phyloP scores from a whole-genome alignment of 2,113 vertebrate genomes.

The Plecturocebus donacophilus region DNA sequence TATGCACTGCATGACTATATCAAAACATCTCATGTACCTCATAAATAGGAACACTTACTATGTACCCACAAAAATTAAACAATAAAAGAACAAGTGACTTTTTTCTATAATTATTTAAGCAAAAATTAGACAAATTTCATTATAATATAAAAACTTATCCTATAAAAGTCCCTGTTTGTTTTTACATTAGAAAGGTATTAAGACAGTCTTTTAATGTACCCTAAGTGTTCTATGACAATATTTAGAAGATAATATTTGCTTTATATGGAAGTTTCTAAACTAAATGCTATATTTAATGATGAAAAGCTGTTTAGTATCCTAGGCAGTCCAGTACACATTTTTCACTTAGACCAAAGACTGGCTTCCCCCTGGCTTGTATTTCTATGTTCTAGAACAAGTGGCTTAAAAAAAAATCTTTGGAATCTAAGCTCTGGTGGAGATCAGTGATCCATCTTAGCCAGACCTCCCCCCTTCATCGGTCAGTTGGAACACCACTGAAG shows the following conservation, averaged over 20 bases:
- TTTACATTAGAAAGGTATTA: neutral
- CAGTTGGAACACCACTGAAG: neutral
- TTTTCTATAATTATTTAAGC: neutral
- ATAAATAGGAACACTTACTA: too few species aligned
- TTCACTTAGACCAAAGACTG: neutral
- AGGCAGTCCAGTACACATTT: neutral
- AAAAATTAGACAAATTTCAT: neutral
- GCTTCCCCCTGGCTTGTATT: neutral
- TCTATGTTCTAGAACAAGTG: neutral
- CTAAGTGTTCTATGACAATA: neutral
- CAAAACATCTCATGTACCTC: too few species aligned
- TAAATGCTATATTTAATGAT: neutral
- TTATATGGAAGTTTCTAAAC: neutral
- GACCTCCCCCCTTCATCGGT: accelerated
- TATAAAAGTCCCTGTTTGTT: neutral
- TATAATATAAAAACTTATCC: neutral
- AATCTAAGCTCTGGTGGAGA: neutral
- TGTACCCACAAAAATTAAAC: too few species aligned
- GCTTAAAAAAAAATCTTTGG: neutral
- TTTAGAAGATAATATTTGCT: neutral
- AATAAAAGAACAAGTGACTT: neutral
- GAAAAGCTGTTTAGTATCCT: neutral
- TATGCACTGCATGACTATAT: too few species aligned
- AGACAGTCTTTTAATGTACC: neutral
- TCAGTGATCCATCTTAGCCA: neutral